Base-by-base conservation (phyloP, 2,888 invertebrate genomes). In the Graphium colonna region DNA sequence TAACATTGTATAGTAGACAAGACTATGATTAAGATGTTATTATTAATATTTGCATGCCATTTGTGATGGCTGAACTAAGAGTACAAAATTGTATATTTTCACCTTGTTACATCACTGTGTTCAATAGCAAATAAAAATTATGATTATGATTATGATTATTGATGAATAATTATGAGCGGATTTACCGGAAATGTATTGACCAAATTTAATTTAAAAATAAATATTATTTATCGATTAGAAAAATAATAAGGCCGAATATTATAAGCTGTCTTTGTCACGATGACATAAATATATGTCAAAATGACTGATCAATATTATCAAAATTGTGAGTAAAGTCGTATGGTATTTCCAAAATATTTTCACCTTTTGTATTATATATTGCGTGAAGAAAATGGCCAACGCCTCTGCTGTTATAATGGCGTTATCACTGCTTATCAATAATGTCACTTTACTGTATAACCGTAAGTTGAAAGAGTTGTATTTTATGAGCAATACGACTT, bases 351-450 rank as follows among this genome's bases (percentile, higher is more conserved):
- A n/a, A n/a, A n/a, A n/a, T n/a, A n/a, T n/a, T n/a, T n/a, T n/a
- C 26, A n/a, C n/a, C 13, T 39, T 48, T 44, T 8, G 21, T 1
- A 1, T 18, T 26, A 7, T 3, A 16, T n/a, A 28, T n/a, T n/a
- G n/a, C n/a, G n/a, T n/a, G n/a, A n/a, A n/a, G n/a, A n/a, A 52
- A 62, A 78, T 78, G 79, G 71, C 76, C 13, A 69, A 58, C 9
- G 60, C 60, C 1, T 44, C 64, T 0, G 61, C 76, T 1, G 56
- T 74, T 4, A 56, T 73, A 7, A 13, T 75, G 15, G 75, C 76
- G 0, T 57, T 74, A 9, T 62, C 70, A 7, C 52, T 78, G 1
- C 50, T 78, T 1, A 56, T 79, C 1, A 71, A 77, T 48, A 70
- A 74, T 47, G 42, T 71, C 7, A 63, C 69, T 13, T 55, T 77